Evolutionary conservation across 2,113 vertebrate species (phyloP), one percentile per base, ranked within the genome.

Genomic region (Plestiodon gilberti): DNA sequence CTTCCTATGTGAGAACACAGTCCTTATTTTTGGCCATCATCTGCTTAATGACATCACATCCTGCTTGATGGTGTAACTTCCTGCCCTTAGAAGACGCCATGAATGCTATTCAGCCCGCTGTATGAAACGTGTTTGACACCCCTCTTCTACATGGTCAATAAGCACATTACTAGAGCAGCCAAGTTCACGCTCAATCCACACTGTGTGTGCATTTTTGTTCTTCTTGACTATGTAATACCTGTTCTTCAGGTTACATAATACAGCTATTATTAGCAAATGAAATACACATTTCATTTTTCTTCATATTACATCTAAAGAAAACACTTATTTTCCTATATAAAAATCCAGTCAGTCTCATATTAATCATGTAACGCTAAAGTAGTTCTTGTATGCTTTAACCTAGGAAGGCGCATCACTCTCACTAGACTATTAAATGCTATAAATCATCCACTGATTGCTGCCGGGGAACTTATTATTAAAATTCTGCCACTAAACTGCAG

Each of bases 301-400:
- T 48, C 28, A 28, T 86, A 52, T 75, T 48, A 80, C 86, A 86
- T 87, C 83, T 87, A 61, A 23, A 73, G 59, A 7, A 78, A 65
- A 15, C 4, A 86, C 40, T 74, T 91, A 40, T 80, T 84, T 88
- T 17, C 9, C 57, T 81, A 15, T 25, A 59, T 69, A 65, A 69
- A 38, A 93, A 74, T 2, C 4, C 33, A 80, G 48, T 1, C 14
- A 11, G 15, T 33, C 73, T 23, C 82, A 23, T 83, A 59, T 86
- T 86, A 88, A 89, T 86, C 83, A 86, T 62, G 35, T 43, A 76
- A 4, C 9, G 22, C 3, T 80, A 77, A 59, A 64, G 73, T 4
- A 80, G 11, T 82, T 67, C 8, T 40, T 74, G 40, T 74, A 64
- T 83, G 65, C 59, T 77, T 81, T 90, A 80, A 74, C 20, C 48